These are phyloP conservation scores for Hermatobates lingyangjiaoensis DNA, from an alignment of 1,140 invertebrate species.

Conservation along the genomic window DNA sequence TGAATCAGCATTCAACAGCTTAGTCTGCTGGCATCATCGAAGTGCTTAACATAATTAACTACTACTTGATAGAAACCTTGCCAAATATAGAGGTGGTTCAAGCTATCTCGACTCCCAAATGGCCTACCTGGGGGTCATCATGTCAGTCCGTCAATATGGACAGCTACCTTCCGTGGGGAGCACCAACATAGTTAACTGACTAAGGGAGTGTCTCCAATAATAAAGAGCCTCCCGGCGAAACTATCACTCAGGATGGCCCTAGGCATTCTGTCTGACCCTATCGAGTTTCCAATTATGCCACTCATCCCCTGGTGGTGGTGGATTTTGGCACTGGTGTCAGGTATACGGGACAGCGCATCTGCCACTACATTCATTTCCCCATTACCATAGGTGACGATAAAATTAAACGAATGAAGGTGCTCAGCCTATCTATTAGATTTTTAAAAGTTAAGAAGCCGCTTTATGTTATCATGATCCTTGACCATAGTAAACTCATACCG, in stretches of 20 bases:
- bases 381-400: slow-evolving; percentile 22
- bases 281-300: background rate
- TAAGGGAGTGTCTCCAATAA: background rate
- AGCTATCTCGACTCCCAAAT: background rate
- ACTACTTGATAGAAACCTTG: background rate
- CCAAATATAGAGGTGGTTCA: background rate
- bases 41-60: background rate
- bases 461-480: slow-evolving; percentile 24
- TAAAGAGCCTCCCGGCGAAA: background rate
- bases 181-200: slow-evolving; percentile 1
- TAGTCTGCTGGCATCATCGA: background rate
- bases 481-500: slow-evolving; percentile 22
- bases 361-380: slow-evolving; percentile 21
- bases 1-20: background rate
- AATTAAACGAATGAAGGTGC: slow-evolving; percentile 21
- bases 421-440: slow-evolving; percentile 14
- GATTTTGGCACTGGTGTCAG: background rate
- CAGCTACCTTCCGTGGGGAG: background rate
- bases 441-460: slow-evolving; percentile 22
- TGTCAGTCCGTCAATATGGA: background rate
- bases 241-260: slow-evolving; percentile 1
- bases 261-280: background rate
- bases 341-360: slow-evolving; percentile 18
- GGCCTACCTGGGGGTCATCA: background rate
- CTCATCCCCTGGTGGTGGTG: background rate